Evolutionary conservation across 2,888 invertebrate genomes (phyloP).

Genomic region (Lasioglossum calceatum): DNA sequence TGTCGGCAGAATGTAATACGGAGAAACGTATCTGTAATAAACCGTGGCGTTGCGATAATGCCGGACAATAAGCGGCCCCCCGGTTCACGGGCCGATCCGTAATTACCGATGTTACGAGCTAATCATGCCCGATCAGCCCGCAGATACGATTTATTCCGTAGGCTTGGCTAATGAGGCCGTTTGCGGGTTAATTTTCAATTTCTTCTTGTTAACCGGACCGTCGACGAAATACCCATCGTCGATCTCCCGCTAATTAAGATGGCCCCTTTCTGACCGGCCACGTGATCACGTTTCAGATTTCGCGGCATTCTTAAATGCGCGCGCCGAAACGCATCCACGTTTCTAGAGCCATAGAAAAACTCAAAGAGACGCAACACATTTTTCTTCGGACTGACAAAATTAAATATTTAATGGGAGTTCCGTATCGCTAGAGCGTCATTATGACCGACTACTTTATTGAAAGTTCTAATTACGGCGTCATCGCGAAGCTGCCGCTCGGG

Average conservation of each 20-base stretch:
- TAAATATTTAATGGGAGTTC: background rate
- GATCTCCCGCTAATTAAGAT: constrained; percentile 3
- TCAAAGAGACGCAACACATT: background rate
- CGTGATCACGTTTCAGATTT: background rate
- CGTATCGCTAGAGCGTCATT: background rate
- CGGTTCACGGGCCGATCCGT: constrained; percentile 57
- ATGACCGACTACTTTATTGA: background rate
- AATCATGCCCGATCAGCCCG: constrained; percentile 50
- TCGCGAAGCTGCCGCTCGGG: background rate
- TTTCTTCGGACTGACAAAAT: background rate
- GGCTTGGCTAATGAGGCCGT: constrained; percentile 39
- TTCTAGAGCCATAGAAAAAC: background rate
- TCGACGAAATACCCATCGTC: background rate
- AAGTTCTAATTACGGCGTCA: background rate
- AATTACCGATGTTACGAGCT: constrained; percentile 61
- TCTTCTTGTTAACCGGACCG: constrained; percentile 9
- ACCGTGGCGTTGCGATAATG: constrained; percentile 63
- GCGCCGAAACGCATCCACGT: background rate
- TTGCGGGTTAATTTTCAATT: constrained; percentile 47
- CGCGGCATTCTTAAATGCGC: background rate
- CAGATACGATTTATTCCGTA: constrained; percentile 40
- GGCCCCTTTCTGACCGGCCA: background rate
- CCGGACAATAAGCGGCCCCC: constrained; percentile 62
- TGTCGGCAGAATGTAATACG: constrained; percentile 50
- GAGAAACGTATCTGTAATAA: constrained; percentile 63